Conservation (phyloP, 2,113 vertebrate species). For the Pelecanus crispus region DNA sequence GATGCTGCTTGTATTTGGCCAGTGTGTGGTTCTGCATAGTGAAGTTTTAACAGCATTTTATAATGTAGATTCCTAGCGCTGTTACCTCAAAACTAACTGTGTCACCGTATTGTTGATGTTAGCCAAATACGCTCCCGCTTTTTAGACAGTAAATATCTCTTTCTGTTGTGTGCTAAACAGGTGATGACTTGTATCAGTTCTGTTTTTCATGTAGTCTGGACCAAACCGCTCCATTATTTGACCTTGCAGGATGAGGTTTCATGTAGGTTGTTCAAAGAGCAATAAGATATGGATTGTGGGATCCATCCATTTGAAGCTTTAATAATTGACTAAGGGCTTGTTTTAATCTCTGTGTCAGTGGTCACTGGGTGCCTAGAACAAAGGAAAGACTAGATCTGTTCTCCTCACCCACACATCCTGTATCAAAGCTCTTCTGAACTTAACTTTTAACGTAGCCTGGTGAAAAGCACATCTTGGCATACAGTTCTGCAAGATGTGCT, state of each 20-base stretch:
- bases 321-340: background rate
- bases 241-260: background rate
- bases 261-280: background rate
- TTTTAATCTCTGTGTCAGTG: background rate
- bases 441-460: background rate
- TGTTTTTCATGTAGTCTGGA: background rate
- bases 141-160: background rate
- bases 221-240: background rate
- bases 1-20: background rate
- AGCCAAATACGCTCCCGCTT: background rate
- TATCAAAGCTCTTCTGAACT: background rate
- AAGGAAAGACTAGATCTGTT: background rate
- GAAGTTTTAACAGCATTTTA: background rate
- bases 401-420: background rate
- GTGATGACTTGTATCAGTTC: background rate
- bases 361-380: background rate
- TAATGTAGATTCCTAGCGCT: background rate
- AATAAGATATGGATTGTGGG: background rate
- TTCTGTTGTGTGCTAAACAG: background rate
- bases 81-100: background rate
- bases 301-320: background rate
- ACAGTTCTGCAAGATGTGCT: background rate
- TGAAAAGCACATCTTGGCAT: background rate
- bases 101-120: background rate
- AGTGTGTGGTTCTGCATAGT: fast-evolving